Percentiles rank a stretch among this genome's conserved stretches.
Conservation (phyloP, 23 tunicate genomes). For the Phallusia fumigata region DNA sequence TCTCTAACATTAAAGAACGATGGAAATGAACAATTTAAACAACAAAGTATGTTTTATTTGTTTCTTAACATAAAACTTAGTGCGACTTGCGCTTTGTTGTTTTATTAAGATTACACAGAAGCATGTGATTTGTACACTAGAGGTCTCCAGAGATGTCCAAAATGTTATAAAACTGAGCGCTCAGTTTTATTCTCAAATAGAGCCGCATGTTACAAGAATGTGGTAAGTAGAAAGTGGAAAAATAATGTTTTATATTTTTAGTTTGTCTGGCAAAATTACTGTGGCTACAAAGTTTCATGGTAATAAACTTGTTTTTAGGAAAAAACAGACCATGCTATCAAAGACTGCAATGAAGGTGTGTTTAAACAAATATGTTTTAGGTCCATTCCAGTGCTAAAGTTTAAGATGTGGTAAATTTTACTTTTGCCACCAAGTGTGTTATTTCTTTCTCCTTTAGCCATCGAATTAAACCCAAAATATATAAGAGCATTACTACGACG, state of each 20-base stretch:
- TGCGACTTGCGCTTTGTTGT: background rate
- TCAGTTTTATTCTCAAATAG: slow-evolving; percentile 66
- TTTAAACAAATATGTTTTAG: no score
- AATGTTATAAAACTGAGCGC: slow-evolving; percentile 37
- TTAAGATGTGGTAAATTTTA: no score
- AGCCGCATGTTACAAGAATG: slow-evolving; percentile 39
- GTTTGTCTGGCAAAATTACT: no score
- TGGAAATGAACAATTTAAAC: slow-evolving; percentile 36
- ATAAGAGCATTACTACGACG: slow-evolving; percentile 64
- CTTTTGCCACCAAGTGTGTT: no score
- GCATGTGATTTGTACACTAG: slow-evolving; percentile 57
- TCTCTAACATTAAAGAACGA: slow-evolving; percentile 35
- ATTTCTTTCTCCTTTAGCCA: slow-evolving; percentile 34
- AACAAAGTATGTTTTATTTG: background rate
- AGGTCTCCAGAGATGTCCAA: slow-evolving; percentile 62
- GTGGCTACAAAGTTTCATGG: no score
- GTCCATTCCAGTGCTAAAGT: no score
- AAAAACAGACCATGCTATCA: slow-evolving; percentile 40
- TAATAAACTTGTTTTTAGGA: slow-evolving; percentile 8
- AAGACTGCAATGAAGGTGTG: slow-evolving; percentile 53
- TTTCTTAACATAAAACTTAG: background rate
- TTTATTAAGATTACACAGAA: slow-evolving; percentile 21
- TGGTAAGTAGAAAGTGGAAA: background rate
- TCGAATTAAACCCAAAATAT: slow-evolving; percentile 56
- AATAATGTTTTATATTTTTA: no score